These are phyloP conservation scores for Salvelinus fontinalis DNA, from an alignment of 2,113 vertebrate species.

Conservation along the genomic window DNA sequence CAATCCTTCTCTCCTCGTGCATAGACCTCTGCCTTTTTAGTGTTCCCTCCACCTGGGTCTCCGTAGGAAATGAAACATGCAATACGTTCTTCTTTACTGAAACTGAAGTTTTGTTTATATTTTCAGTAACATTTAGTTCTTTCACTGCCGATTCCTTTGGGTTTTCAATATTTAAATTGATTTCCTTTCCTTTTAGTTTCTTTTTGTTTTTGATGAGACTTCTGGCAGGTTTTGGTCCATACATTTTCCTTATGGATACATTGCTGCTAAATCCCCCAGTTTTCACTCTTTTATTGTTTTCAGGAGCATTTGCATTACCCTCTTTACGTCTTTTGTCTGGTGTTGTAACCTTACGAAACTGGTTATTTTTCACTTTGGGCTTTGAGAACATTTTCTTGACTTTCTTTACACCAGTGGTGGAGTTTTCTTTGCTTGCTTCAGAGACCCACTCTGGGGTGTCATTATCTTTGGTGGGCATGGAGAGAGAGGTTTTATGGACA, in stretches of 20 bases:
- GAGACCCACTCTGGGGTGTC: neutral
- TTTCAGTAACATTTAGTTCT: constrained; percentile 3
- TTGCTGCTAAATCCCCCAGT: constrained; percentile 54
- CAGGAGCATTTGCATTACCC: constrained; percentile 15
- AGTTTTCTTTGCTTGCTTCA: constrained; percentile 4
- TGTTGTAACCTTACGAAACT: constrained; percentile 27
- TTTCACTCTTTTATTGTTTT: constrained; percentile 54
- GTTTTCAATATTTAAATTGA: constrained; percentile 21
- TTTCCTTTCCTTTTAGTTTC: constrained; percentile 38
- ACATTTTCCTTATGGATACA: constrained; percentile 56
- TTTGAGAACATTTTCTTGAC: constrained; percentile 34
- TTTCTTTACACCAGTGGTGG: constrained; percentile 15
- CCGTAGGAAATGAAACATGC: constrained; percentile 32
- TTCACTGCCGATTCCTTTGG: constrained; percentile 19
- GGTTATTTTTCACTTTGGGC: constrained; percentile 48
- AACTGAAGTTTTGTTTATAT: constrained; percentile 23
- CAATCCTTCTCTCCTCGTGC: constrained; percentile 43
- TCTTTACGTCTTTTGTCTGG: constrained; percentile 46
- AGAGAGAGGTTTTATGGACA: neutral
- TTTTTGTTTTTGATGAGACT: constrained; percentile 32
- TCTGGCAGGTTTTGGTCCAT: constrained; percentile 58
- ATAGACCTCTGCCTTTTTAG: constrained; percentile 65
- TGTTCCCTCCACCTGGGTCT: constrained; percentile 45
- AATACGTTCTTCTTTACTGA: constrained; percentile 30
- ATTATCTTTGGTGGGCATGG: constrained; percentile 21